Evolutionary conservation across 2,797 vertebrate species (phyloP).

Genomic region (Gymnoscopelus braueri): DNA sequence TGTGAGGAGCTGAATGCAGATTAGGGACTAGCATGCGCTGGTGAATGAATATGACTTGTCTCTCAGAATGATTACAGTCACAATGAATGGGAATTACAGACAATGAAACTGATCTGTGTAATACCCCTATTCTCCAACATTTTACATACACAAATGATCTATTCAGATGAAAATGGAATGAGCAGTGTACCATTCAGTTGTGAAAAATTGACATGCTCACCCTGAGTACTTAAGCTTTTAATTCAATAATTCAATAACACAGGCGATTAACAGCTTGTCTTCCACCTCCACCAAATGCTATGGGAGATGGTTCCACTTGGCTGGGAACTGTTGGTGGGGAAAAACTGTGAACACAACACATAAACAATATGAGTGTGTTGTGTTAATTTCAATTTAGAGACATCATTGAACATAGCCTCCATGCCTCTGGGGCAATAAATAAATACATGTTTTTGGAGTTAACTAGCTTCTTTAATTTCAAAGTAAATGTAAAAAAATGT

Average conservation of each 20-base stretch:
- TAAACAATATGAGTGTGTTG: conserved; percentile 65
- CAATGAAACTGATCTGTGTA: conserved; percentile 82
- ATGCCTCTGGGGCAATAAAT: conserved; percentile 27
- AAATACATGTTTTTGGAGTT: conserved; percentile 41
- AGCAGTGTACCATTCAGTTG: conserved; percentile 80
- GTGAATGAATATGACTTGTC: conserved; percentile 78
- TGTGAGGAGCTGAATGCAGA: conserved; percentile 73
- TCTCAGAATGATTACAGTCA: conserved; percentile 76
- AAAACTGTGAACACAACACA: conserved; percentile 59
- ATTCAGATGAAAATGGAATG: conserved; percentile 80
- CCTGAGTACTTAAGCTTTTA: conserved; percentile 84
- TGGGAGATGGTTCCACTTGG: conserved; percentile 76
- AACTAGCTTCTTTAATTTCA: too few relatives aligned
- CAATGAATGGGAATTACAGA: conserved; percentile 78
- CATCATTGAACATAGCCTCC: conserved; percentile 61
- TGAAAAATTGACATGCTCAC: conserved; percentile 81
- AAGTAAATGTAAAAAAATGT: too few relatives aligned
- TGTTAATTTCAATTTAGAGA: conserved; percentile 62
- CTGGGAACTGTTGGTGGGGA: conserved; percentile 65
- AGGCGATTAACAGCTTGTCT: conserved; percentile 80
- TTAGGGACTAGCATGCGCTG: conserved; percentile 69
- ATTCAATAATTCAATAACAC: conserved; percentile 84
- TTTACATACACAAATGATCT: conserved; percentile 80
- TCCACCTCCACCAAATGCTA: conserved; percentile 74
- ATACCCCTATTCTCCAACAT: conserved; percentile 79